Base-by-base conservation (phyloP, 2,113 vertebrate species). In the Hyaena hyaena region DNA sequence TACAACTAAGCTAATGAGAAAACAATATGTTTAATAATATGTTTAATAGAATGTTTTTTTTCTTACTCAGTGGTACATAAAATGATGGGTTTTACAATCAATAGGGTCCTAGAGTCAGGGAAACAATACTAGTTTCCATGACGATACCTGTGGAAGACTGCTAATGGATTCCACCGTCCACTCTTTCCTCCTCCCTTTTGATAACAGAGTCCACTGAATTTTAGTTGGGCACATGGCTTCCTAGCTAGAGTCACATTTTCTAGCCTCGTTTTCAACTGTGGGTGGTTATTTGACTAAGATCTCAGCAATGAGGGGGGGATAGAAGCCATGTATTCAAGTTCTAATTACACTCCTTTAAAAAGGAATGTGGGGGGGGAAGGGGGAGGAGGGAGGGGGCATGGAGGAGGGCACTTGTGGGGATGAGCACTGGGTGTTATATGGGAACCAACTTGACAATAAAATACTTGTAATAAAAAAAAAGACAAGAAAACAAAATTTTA, bases 261-360 rank as follows among this genome's bases (percentile, higher is more conserved):
- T 33, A 63, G 79, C 23, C 50, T 93, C 48, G 39, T 17, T 76
- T 82, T 58, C 80, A 65, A 4, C 5, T 35, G 1, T 2, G 1
- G 71, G 71, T 73, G 77, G 77, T 16, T 28, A 71, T 48, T 55
- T 7, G 19, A 35, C 35, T 0, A 58, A 71, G 79, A 35, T 80
- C 50, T 86, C 43, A 69, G 35, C 35, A 28, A 1, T 1, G 48
- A 73, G 4, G 8, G 24, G 21, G 33, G 5, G 19, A 35, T 1
- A 2, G 33, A 39, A 50, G 39, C 39, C 21, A 24, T 0, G 19
- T 9, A 35, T 8, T 0, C 1, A 39, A 24, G 21, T 11, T 80
- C 83, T 53, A 69, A 33, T 43, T 61, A 31, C 17, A 21, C 8
- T 33, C 23, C n/a, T 48, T 83, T 43, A 15, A 15, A 84, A 74